Evolutionary conservation across 2,797 vertebrate genomes (phyloP).

Genomic region (Cyprinodon diabolis): DNA sequence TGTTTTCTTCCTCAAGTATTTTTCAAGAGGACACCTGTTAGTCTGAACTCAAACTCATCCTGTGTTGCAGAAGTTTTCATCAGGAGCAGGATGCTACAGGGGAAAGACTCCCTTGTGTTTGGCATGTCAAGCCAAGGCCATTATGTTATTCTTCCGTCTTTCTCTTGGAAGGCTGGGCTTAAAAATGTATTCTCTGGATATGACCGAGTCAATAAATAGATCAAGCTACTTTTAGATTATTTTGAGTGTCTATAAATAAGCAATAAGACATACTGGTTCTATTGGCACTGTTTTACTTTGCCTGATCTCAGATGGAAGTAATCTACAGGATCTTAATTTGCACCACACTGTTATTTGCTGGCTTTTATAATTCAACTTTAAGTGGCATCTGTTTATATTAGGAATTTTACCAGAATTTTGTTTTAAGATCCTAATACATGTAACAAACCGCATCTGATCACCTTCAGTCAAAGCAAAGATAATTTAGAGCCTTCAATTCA

Average conservation of each 20-base stretch:
- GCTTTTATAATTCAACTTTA: background rate
- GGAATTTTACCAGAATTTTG: background rate
- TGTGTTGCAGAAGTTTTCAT: conserved; percentile 29
- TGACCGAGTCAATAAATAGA: background rate
- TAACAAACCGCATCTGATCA: background rate
- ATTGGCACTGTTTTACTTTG: background rate
- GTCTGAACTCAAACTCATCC: background rate
- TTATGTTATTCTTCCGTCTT: conserved; percentile 56
- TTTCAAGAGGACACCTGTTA: background rate
- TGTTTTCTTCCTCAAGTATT: background rate
- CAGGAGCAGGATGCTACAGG: conserved; percentile 59
- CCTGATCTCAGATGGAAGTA: conserved; percentile 1
- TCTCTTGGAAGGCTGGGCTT: background rate
- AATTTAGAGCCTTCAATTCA: background rate
- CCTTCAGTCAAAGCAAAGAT: background rate
- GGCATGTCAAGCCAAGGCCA: conserved; percentile 66
- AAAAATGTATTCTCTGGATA: background rate
- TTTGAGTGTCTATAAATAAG: background rate
- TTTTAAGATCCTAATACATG: too few species aligned
- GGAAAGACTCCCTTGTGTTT: conserved; percentile 53
- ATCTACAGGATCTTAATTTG: background rate
- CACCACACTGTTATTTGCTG: background rate
- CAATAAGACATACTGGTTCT: background rate
- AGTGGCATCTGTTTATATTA: background rate
- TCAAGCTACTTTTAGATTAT: background rate